Conservation (phyloP, 2,113 vertebrate species). For the Lichenostomus cassidix region DNA sequence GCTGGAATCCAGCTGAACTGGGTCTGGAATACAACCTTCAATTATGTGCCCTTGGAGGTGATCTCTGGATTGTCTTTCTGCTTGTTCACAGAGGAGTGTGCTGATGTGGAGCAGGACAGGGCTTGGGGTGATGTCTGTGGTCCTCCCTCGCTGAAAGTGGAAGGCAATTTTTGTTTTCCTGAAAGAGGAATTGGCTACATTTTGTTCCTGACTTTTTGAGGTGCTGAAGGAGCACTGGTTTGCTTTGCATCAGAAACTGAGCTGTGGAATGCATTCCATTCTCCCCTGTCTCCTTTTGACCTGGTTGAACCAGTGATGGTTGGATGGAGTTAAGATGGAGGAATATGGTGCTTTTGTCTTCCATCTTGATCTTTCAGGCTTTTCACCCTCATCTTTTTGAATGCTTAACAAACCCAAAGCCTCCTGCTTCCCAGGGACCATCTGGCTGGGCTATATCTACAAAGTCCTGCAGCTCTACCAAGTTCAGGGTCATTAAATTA, state of each 20-base stretch:
- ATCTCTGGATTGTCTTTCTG: neutral
- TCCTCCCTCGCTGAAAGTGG: neutral
- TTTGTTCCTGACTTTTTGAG: neutral
- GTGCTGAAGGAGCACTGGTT: neutral
- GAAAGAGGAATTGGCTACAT: neutral
- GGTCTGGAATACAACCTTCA: neutral
- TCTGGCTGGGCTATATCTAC: neutral
- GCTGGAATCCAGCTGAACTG: neutral
- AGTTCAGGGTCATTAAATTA: constrained; percentile 15
- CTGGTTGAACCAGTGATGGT: neutral
- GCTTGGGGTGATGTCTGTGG: neutral
- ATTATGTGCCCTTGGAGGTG: rapidly evolving
- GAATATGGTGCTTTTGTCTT: neutral
- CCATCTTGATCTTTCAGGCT: neutral
- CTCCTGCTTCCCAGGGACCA: neutral
- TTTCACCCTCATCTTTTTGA: neutral
- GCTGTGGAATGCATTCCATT: rapidly evolving
- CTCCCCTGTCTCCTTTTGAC: neutral
- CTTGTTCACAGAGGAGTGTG: rapidly evolving
- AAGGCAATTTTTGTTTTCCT: neutral
- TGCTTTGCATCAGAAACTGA: neutral
- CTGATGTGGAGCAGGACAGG: neutral
- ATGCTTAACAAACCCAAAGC: neutral
- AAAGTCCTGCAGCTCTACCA: neutral
- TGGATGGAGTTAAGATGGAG: neutral